These are phyloP conservation scores for Lutraria lutraria DNA, from an alignment of 2,888 invertebrate species.

Conservation along the genomic window DNA sequence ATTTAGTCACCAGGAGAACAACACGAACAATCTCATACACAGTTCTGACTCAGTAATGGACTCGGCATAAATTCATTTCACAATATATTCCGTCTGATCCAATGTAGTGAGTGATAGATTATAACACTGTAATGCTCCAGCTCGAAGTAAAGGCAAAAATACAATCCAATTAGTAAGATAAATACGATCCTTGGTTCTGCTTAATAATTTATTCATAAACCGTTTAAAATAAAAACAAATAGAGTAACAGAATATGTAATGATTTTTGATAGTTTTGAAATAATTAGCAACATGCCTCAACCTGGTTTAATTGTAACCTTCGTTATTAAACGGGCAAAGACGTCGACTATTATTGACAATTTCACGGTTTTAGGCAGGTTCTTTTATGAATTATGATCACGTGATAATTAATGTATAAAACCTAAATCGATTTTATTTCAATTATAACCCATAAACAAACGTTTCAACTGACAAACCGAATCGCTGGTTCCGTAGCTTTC, in stretches of 20 bases:
- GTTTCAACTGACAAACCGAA: no score
- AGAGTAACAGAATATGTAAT: neutral
- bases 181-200: neutral
- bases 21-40: no score
- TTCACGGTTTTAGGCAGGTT: no score
- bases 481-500: no score
- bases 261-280: neutral
- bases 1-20: no score
- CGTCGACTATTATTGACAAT: neutral
- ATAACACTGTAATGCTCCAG: neutral
- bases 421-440: no score
- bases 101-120: neutral
- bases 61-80: no score
- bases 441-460: no score
- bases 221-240: neutral
- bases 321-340: no score
- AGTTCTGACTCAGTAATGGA: no score
- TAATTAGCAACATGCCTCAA: neutral
- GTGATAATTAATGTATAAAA: no score
- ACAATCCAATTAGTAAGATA: neutral
- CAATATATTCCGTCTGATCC: neutral
- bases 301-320: neutral
- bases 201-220: constrained; percentile 16
- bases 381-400: no score
- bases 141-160: neutral